Evolutionary conservation across 2,888 invertebrate species (phyloP).

Genomic region (Boloria euphrosyne): DNA sequence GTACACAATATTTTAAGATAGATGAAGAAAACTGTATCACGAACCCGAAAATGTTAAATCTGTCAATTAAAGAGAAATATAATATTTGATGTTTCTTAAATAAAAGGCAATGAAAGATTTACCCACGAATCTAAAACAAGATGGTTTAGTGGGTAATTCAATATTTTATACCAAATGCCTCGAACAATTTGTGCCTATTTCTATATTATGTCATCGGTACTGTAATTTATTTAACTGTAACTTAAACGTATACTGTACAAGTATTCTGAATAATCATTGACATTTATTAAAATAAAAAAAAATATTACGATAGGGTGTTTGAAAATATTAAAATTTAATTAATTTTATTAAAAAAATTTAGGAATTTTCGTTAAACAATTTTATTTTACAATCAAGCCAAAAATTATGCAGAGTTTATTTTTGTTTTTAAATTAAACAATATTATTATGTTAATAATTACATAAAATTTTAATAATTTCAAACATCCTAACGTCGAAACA

Average conservation of each 20-base stretch:
- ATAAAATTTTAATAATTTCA: neutral
- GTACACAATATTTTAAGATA: neutral
- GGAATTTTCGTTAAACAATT: neutral
- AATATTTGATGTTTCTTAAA: neutral
- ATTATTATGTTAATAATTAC: neutral
- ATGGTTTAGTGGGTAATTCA: too few relatives aligned
- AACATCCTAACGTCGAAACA: conserved; percentile 12
- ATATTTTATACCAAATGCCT: neutral
- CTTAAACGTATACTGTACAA: conserved; percentile 50
- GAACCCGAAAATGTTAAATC: neutral
- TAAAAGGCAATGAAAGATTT: neutral
- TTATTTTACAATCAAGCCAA: neutral
- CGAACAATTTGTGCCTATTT: conserved; percentile 16
- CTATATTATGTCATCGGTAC: conserved; percentile 33
- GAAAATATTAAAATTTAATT: neutral
- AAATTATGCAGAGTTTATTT: neutral
- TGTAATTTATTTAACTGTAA: conserved; percentile 56
- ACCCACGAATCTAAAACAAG: neutral
- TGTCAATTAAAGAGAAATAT: conserved; percentile 15
- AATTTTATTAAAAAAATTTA: neutral
- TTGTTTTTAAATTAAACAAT: neutral
- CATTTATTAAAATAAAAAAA: conserved; percentile 8
- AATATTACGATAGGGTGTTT: conserved; percentile 7
- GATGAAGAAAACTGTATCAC: neutral
- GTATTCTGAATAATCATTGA: conserved; percentile 58